These are phyloP conservation scores for Euzetes globulus DNA, from an alignment of 2,888 invertebrate species.

Conservation along the genomic window DNA sequence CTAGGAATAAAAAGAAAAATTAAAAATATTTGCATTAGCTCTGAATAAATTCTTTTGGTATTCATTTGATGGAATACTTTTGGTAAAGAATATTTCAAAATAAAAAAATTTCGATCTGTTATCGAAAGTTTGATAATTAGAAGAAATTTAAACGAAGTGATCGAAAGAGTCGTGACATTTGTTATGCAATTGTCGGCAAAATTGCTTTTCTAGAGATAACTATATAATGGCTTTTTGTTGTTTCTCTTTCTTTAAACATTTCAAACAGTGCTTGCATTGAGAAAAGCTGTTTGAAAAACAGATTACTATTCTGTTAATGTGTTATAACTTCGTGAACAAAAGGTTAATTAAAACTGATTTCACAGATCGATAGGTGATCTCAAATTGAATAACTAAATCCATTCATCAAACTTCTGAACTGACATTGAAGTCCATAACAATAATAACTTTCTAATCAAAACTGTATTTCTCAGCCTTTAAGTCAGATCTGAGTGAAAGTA, in stretches of 20 bases:
- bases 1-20: too few species aligned
- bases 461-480: too few species aligned
- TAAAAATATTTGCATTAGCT: too few species aligned
- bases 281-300: background rate
- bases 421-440: background rate
- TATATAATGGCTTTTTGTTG: background rate
- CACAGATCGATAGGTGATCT: background rate
- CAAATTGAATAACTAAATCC: conserved; percentile 1
- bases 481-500: background rate
- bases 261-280: background rate
- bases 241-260: background rate
- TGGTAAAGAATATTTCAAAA: too few species aligned
- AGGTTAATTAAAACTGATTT: conserved; percentile 5
- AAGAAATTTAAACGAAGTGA: background rate
- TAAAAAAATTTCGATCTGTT: background rate
- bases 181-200: background rate
- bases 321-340: conserved; percentile 4
- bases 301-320: background rate
- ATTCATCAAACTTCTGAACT: background rate
- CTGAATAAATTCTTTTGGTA: too few species aligned
- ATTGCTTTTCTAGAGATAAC: background rate
- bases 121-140: background rate
- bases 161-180: background rate
- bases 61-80: too few species aligned
- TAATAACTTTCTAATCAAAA: background rate